Evolutionary conservation across 1,140 invertebrate genomes (phyloP), one percentile per base, ranked within the genome.

Genomic region (Drosophila orosa): DNA sequence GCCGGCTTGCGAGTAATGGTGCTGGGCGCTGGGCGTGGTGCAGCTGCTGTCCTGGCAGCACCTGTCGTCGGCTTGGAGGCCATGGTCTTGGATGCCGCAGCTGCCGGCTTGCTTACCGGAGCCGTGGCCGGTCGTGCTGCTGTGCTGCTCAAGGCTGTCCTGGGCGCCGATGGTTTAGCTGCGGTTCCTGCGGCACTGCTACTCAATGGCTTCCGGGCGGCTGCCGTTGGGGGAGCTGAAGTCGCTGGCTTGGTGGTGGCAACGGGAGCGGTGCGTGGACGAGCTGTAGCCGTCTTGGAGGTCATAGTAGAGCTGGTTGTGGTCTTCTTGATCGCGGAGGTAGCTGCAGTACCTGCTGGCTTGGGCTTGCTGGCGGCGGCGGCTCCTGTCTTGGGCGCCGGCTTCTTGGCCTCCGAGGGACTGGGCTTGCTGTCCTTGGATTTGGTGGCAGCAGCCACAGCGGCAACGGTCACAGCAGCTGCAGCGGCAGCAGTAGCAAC

Each of bases 201-300:
- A 12, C 31, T 52, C 19, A 89, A 29, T 9, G 85, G 80, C 39
- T 87, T 87, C 10, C 85, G 66, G 22, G 65, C 15, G 10, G 45
- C 35, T 33, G 60, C 45, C 17, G 44, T 68, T 13, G 25, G 44
- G 10, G 48, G 48, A 56, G 74, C 40, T 22, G 73, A 19, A 19
- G 29, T 37, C 25, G 71, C 50, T 27, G 76, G 15, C 31, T 84
- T 80, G 40, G 33, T 17, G 15, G 25, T n/a, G 22, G 39, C 50
- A 10, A 39, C 69, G 3, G 90, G 82, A 19, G 90, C 79, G 9
- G 90, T 83, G n/a, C 90, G 81, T 42, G 90, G 89, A 19, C 90
- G 79, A 54, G 80, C 60, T n/a, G 68, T 27, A 19, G 29, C 22
- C 8, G 47, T 5, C 33, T 76, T 75, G 5, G 79, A 15, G 52